Evolutionary conservation across 2,888 invertebrate genomes (phyloP), one percentile per base, ranked within the genome.

Genomic region (Tipula confusa): DNA sequence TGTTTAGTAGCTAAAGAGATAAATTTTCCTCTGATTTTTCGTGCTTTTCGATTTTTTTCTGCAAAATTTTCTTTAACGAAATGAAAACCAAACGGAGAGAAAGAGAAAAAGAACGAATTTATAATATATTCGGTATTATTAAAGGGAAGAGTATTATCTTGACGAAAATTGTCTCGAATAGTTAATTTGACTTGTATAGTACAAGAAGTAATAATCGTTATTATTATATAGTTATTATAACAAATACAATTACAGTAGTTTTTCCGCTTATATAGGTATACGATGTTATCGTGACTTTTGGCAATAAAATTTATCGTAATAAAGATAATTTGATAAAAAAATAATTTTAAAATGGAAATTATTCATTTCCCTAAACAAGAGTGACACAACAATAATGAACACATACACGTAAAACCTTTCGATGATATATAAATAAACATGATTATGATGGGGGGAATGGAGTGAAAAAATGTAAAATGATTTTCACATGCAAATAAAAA

Each of bases 1-100:
- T 64, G 64, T 64, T 64, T 64, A 64, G 64, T 64, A 24, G 64
- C 64, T 64, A 64, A 64, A 64, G 24, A 64, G 64, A 64, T 64
- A 64, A 18, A 64, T 9, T 64, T 24, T 64, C 11, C 24, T 64
- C 24, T 18, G 18, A 64, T 82, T 80, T 80, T 29, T 29, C 29
- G 29, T 80, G 13, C 15, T 80, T 80, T 31, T 80, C 11, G 5
- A 29, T 29, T 15, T 80, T n/a, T 31, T 33, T 82, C 31, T n/a
- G n/a, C 29, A 80, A 29, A 29, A 7, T 28, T n/a, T 80, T 80
- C 11, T 80, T 15, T 15, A 9, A 81, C n/a, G 29, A 81, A 81
- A 81, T 31, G 31, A 9, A 28, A n/a, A n/a, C n/a, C n/a, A n/a
- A n/a, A n/a, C n/a, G n/a, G 79, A 79, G 29, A 64, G 24, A n/a